phyloP scores from a whole-genome alignment of 2,888 invertebrate species.

The Chrysomela aeneicollis region DNA sequence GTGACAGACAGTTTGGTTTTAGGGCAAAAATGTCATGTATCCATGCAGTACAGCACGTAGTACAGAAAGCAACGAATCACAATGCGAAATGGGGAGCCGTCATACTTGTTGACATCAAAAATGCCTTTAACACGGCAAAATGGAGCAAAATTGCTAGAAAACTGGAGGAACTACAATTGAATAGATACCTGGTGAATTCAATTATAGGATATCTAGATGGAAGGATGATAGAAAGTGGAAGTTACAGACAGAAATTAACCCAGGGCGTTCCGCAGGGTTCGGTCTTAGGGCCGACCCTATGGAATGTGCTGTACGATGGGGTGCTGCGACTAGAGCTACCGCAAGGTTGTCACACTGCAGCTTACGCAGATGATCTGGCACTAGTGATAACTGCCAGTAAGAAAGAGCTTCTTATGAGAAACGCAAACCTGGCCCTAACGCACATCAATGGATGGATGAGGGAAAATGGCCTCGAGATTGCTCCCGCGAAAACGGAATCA shows the following conservation, averaged over 20 bases:
- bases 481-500: background rate
- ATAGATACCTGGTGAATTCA: background rate
- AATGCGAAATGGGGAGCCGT: background rate
- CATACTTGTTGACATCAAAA: background rate
- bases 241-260: background rate
- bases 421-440: background rate
- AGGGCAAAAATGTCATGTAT: background rate
- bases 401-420: background rate
- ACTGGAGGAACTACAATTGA: background rate
- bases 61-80: no score
- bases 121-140: slow-evolving; percentile 2
- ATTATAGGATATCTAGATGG: background rate
- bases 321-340: background rate
- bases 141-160: background rate
- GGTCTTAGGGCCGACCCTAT: background rate
- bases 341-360: background rate
- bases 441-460: background rate
- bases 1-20: no score
- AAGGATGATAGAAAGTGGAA: background rate
- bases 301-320: background rate
- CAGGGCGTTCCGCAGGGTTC: slow-evolving; percentile 1
- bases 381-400: background rate
- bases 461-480: background rate
- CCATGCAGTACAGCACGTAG: background rate
- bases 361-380: background rate